phyloP scores from a whole-genome alignment of 2,113 vertebrate genomes.

The Leucosticte australis region DNA sequence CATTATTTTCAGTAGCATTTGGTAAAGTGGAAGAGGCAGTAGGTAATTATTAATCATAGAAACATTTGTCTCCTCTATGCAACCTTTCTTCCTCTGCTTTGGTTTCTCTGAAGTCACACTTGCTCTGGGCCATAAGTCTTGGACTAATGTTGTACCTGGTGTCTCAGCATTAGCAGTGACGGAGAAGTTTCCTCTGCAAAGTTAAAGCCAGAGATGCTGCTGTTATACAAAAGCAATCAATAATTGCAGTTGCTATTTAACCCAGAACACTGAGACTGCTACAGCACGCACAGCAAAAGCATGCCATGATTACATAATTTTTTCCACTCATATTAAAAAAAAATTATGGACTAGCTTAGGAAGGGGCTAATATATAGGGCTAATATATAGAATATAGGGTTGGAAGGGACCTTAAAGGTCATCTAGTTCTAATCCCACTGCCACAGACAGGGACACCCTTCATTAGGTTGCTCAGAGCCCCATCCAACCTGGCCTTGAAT shows the following conservation, averaged over 20 bases:
- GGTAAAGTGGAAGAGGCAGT: not conserved
- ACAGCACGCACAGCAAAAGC: not conserved
- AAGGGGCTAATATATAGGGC: no score
- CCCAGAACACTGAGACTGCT: not conserved
- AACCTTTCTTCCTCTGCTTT: not conserved
- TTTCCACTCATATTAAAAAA: not conserved
- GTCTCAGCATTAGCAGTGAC: not conserved
- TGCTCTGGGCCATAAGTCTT: not conserved
- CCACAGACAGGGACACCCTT: not conserved
- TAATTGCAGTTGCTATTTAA: not conserved
- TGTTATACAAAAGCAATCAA: not conserved
- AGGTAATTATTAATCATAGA: conserved; percentile 37
- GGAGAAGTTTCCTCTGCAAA: not conserved
- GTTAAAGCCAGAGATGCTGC: not conserved
- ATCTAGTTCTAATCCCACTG: not conserved
- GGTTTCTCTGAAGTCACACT: not conserved
- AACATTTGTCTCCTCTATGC: not conserved
- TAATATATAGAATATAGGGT: no score
- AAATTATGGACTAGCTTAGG: not conserved
- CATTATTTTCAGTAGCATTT: conserved; percentile 20
- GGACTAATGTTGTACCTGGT: rapidly evolving
- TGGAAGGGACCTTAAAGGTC: not conserved
- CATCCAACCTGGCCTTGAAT: not conserved
- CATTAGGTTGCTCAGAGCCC: not conserved
- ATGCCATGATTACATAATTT: not conserved